Conservation (phyloP, 2,888 invertebrate genomes). For the Andrena praecox region DNA sequence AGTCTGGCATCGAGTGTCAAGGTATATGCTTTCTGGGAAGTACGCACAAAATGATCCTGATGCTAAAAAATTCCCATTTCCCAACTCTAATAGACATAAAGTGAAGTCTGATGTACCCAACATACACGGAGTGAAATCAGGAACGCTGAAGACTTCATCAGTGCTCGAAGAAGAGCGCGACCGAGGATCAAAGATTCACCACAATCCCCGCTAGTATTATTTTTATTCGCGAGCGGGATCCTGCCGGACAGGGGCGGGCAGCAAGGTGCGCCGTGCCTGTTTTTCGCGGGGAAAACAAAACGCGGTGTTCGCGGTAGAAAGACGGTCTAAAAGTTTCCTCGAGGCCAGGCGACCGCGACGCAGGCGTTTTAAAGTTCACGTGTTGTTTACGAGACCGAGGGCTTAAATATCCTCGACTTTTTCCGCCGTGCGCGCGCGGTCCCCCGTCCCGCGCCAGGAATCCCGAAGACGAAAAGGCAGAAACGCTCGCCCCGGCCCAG, state of each 20-base stretch:
- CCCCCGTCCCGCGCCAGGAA: background rate
- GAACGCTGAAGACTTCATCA: background rate
- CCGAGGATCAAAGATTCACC: background rate
- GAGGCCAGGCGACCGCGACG: background rate
- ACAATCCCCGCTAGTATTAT: background rate
- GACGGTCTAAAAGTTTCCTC: conserved; percentile 11
- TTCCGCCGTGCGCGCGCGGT: background rate
- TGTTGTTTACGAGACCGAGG: conserved; percentile 14
- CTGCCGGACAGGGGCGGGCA: background rate
- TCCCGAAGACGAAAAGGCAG: conserved; percentile 19
- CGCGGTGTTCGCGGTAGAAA: conserved; percentile 7
- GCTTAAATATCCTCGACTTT: conserved; percentile 39
- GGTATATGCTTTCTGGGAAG: too few species aligned
- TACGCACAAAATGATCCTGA: too few species aligned
- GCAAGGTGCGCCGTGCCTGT: background rate
- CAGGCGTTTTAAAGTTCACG: conserved; percentile 33
- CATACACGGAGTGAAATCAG: background rate
- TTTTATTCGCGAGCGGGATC: background rate
- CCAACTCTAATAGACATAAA: too few species aligned
- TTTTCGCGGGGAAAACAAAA: conserved; percentile 1
- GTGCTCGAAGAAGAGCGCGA: background rate
- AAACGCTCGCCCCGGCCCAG: conserved; percentile 3
- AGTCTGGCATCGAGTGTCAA: too few species aligned
- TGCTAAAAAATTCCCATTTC: too few species aligned
- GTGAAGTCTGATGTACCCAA: too few species aligned